Evolutionary conservation across 2,888 invertebrate species (phyloP).

Genomic region (Aleiodes leptofemur): DNA sequence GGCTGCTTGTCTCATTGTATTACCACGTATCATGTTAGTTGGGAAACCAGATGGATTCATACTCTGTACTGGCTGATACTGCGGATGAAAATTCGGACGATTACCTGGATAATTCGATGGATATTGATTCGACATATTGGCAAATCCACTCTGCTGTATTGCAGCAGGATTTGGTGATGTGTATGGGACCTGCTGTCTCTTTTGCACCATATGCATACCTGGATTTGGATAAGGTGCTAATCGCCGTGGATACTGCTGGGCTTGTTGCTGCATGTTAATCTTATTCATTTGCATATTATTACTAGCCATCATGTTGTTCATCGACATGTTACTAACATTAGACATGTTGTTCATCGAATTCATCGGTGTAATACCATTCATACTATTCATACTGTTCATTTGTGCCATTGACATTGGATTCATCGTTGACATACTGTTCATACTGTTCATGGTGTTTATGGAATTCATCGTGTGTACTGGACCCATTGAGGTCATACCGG

Average conservation of each 20-base stretch:
- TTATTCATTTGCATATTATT: constrained; percentile 80
- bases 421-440: constrained; percentile 78
- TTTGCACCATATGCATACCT: constrained; percentile 90
- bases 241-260: constrained; percentile 83
- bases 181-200: constrained; percentile 78
- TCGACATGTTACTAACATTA: constrained; percentile 74
- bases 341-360: constrained; percentile 75
- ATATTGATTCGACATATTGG: constrained; percentile 65
- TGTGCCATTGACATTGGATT: constrained; percentile 80
- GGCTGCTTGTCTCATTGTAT: constrained; percentile 81
- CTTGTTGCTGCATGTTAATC: constrained; percentile 82
- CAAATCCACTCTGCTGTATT: constrained; percentile 77
- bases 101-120: constrained; percentile 55
- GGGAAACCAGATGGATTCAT: constrained; percentile 67
- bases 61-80: constrained; percentile 78
- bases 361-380: constrained; percentile 81
- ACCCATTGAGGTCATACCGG: constrained; percentile 82
- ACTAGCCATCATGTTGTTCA: constrained; percentile 82
- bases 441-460: constrained; percentile 81
- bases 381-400: constrained; percentile 76
- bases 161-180: constrained; percentile 72
- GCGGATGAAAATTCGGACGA: constrained; percentile 78
- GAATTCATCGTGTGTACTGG: constrained; percentile 78
- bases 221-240: constrained; percentile 91
- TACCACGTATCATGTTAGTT: constrained; percentile 77